Evolutionary conservation across 2,888 invertebrate species (phyloP), one percentile per base, ranked within the genome.

Genomic region (Eudasyphora cyanicolor): DNA sequence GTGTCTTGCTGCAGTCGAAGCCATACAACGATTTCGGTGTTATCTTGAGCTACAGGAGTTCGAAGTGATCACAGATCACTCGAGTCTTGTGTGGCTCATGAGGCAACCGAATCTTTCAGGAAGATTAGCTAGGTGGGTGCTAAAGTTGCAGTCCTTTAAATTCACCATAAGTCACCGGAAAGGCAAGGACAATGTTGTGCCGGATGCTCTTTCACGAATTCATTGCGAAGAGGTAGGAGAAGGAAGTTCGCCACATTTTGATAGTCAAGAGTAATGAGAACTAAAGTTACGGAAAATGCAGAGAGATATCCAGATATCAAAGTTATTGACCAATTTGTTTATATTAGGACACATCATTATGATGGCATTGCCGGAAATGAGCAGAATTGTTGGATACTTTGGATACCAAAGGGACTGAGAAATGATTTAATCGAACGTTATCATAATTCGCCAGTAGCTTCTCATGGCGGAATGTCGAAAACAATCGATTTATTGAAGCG

Each of bases 251-350:
- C 64, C 64, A 17, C 54, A 54, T 54, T 79, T 79, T 67, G 5
- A 51, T 0, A 45, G 42, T 45, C 14, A 8, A 17, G 73, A 54
- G 4, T 73, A 60, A n/a, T 86, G 10, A 84, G 35, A 57, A 7
- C 0, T 0, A 64, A 78, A 17, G 49, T 84, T 2, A 3, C 2
- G 1, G 21, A 14, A n/a, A 73, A 82, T 12, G 14, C 21, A 21
- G 4, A 45, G 0, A 76, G 75, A 21, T 69, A 82, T 0, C 84
- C 85, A 1, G 83, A 86, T 42, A 6, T 83, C 0, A 82, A 82
- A 32, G 62, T 84, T 6, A 12, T 78, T 1, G 82, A 85, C 14
- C 64, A 76, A 45, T 85, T 64, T 73, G 70, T 70, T 1, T 70
- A 70, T 32, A 19, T 70, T 51, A 49, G 70, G 1, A 70, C 70